A percentile compares a stretch with the other conserved stretches of the same genome.
Conservation (phyloP, 64 coral and sea anemone genomes). For the Anthopleura sola region DNA sequence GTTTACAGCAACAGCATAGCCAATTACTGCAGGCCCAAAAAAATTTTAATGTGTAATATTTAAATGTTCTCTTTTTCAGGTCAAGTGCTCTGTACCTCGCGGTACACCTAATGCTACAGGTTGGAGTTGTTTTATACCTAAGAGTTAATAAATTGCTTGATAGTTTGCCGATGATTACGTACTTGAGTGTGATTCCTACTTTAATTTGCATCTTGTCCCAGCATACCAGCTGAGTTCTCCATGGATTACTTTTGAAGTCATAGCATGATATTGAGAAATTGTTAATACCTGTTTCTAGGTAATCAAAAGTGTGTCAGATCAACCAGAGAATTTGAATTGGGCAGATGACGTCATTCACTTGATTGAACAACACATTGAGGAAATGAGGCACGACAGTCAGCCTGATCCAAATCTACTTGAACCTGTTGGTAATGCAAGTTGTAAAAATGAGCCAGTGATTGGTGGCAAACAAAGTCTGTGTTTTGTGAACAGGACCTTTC, state of each 20-base stretch:
- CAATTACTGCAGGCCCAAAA: too few species aligned
- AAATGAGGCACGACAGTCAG: conserved; percentile 34
- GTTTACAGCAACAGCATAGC: too few species aligned
- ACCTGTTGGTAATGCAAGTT: background rate
- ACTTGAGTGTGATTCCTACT: too few species aligned
- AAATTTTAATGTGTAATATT: background rate
- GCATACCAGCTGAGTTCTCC: too few species aligned
- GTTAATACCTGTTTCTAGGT: background rate
- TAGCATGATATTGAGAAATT: too few species aligned
- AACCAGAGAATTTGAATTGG: conserved; percentile 30
- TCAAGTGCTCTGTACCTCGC: conserved; percentile 39
- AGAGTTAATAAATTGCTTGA: background rate
- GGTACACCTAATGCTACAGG: conserved; percentile 42
- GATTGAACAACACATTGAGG: conserved; percentile 49
- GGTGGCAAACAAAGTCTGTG: conserved; percentile 1
- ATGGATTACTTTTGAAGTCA: too few species aligned
- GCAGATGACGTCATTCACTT: conserved; percentile 29
- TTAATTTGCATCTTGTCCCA: too few species aligned
- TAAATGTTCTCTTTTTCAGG: conserved; percentile 13
- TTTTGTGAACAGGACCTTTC: conserved; percentile 19
- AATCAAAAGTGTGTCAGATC: conserved; percentile 24
- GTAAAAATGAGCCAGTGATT: background rate
- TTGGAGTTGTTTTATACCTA: background rate
- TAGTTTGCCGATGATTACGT: too few species aligned
- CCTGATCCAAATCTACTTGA: conserved; percentile 19